phyloP scores from a whole-genome alignment of 2,797 vertebrate genomes.

The Gambelia wislizenii region DNA sequence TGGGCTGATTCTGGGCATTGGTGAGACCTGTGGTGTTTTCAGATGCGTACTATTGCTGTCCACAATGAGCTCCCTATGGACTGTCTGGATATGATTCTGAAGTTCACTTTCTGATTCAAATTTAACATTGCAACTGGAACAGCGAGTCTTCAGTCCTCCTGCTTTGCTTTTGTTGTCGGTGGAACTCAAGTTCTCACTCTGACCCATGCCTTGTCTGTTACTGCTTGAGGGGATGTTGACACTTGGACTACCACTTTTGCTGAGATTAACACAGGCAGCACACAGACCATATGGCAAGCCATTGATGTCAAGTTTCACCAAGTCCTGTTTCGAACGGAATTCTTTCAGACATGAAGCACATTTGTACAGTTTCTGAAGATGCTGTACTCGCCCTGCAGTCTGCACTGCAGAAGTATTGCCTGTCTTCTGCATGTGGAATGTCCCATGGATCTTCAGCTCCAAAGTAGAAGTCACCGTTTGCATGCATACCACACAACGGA shows the following conservation, averaged over 20 bases:
- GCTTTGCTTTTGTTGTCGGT: conserved; percentile 90
- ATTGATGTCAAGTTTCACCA: conserved; percentile 97
- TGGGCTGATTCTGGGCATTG: conserved; percentile 96
- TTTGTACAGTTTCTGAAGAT: conserved; percentile 90
- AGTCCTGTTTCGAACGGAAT: conserved; percentile 95
- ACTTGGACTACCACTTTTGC: conserved; percentile 89
- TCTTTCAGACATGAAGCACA: conserved; percentile 98
- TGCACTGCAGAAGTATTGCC: conserved; percentile 85
- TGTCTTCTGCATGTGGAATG: conserved; percentile 99
- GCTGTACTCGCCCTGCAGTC: conserved; percentile 81
- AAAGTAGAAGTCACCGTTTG: conserved; percentile 98
- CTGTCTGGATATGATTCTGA: conserved; percentile 93
- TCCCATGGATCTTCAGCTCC: conserved; percentile 99
- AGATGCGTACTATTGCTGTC: conserved; percentile 90
- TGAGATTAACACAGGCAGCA: conserved; percentile 90
- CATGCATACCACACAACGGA: conserved; percentile 99
- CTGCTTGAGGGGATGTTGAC: conserved; percentile 79
- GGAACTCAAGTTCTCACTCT: conserved; percentile 90
- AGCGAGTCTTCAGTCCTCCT: conserved; percentile 91
- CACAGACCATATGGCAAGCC: conserved; percentile 97
- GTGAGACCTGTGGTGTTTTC: conserved; percentile 96
- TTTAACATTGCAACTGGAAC: conserved; percentile 98
- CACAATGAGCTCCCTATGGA: conserved; percentile 91
- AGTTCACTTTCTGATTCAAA: conserved; percentile 97
- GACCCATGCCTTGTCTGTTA: conserved; percentile 83